Evolutionary conservation across 2,888 invertebrate species (phyloP).

Genomic region (Antitype chi): DNA sequence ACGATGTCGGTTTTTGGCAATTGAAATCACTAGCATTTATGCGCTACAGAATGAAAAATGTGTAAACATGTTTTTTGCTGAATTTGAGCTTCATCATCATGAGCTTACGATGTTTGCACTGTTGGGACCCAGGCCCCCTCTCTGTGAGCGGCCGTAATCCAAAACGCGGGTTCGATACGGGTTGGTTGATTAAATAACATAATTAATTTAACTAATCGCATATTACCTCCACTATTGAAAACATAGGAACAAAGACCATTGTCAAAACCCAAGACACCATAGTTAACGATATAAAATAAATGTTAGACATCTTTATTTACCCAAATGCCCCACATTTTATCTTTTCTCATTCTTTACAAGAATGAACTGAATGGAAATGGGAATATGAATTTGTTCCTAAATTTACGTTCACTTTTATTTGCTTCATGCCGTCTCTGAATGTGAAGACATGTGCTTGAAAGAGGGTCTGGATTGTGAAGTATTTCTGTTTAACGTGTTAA

Average conservation of each 20-base stretch:
- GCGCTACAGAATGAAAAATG: too few relatives aligned
- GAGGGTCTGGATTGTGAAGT: neutral
- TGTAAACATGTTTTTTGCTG: too few relatives aligned
- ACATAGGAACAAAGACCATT: neutral
- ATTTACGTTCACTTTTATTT: constrained; percentile 21
- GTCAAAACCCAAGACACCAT: neutral
- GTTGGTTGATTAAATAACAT: too few relatives aligned
- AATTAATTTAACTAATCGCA: too few relatives aligned
- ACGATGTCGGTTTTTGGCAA: too few relatives aligned
- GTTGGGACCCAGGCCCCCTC: too few relatives aligned
- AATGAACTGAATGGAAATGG: constrained; percentile 19
- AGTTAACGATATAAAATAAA: neutral
- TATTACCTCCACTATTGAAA: neutral
- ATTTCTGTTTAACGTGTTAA: constrained; percentile 1
- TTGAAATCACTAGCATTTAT: too few relatives aligned
- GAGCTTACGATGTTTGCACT: too few relatives aligned
- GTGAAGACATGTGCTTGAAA: neutral
- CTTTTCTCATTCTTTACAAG: constrained; percentile 17
- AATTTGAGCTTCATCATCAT: too few relatives aligned
- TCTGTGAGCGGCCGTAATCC: too few relatives aligned
- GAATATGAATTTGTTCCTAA: constrained; percentile 7
- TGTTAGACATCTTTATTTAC: constrained; percentile 17
- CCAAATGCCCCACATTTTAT: constrained; percentile 8
- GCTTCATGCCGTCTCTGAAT: constrained; percentile 8
- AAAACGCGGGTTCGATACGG: too few relatives aligned